Evolutionary conservation across 1,140 invertebrate genomes (phyloP).

Genomic region (Apocrypta bakeri): DNA sequence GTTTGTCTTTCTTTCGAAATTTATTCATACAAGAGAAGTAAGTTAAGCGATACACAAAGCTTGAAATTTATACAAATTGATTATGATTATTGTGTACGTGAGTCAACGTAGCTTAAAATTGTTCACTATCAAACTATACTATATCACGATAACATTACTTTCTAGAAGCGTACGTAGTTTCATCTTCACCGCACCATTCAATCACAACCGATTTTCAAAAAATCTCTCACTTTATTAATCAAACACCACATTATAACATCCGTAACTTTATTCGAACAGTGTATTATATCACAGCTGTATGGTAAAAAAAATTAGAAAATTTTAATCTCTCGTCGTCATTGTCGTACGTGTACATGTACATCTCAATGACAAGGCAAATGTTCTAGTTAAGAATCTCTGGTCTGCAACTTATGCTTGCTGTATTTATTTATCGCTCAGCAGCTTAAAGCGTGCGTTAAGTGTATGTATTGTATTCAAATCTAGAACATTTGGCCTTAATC

Average conservation of each 20-base stretch:
- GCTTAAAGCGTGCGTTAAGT: background rate
- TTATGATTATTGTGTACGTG: constrained; percentile 17
- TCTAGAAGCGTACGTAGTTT: constrained; percentile 26
- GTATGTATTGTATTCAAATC: background rate
- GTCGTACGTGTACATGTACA: background rate
- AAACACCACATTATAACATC: background rate
- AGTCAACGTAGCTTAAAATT: constrained; percentile 32
- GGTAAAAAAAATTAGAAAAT: background rate
- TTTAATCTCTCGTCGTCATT: background rate
- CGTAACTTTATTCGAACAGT: background rate
- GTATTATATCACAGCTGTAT: background rate
- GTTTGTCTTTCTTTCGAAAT: background rate
- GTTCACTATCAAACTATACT: background rate
- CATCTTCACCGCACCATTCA: constrained; percentile 22
- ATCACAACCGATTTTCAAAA: background rate
- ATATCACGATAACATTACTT: constrained; percentile 24
- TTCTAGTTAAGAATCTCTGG: background rate
- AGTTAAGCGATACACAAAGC: background rate
- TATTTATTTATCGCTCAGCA: background rate
- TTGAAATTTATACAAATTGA: constrained; percentile 2
- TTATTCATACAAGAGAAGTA: background rate
- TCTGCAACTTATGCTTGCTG: background rate
- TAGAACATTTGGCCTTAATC: constrained; percentile 15
- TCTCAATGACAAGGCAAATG: background rate
- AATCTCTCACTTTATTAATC: background rate